phyloP scores from a whole-genome alignment of 2,113 vertebrate genomes.

The Eubucco bourcierii region DNA sequence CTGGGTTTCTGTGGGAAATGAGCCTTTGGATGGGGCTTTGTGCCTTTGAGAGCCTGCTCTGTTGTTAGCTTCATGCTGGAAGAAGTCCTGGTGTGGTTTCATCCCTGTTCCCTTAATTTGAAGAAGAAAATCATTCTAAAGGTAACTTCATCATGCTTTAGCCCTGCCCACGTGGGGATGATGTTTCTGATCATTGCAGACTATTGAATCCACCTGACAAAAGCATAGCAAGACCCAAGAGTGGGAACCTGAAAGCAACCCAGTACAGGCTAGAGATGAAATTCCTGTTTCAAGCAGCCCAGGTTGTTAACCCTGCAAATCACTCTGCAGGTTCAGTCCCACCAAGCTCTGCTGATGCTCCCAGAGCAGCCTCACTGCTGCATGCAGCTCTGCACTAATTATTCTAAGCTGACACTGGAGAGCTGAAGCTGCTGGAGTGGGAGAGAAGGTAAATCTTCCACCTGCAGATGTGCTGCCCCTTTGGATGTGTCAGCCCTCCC shows the following conservation, averaged over 20 bases:
- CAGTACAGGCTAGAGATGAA: not conserved
- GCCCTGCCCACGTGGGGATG: not conserved
- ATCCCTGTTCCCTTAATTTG: slow-evolving; percentile 27
- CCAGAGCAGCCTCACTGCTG: not conserved
- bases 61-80: not conserved
- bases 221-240: slow-evolving; percentile 20
- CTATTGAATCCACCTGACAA: slow-evolving; percentile 26
- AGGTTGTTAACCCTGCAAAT: slow-evolving; percentile 36
- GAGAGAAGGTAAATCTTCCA: not conserved
- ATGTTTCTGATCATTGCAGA: slow-evolving; percentile 7
- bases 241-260: slow-evolving; percentile 17
- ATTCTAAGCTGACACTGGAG: not conserved
- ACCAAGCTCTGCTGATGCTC: not conserved
- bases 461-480: not conserved
- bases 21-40: slow-evolving; percentile 3
- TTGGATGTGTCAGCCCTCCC: not conserved
- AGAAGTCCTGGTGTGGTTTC: not conserved
- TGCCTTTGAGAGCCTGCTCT: slow-evolving; percentile 10
- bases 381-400: not conserved
- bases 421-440: not conserved
- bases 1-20: not conserved
- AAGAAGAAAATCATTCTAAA: slow-evolving; percentile 5
- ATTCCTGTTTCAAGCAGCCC: not conserved
- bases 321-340: not conserved
- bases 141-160: not conserved